phyloP scores from a whole-genome alignment of 2,888 invertebrate genomes.

The Carabus problematicus region DNA sequence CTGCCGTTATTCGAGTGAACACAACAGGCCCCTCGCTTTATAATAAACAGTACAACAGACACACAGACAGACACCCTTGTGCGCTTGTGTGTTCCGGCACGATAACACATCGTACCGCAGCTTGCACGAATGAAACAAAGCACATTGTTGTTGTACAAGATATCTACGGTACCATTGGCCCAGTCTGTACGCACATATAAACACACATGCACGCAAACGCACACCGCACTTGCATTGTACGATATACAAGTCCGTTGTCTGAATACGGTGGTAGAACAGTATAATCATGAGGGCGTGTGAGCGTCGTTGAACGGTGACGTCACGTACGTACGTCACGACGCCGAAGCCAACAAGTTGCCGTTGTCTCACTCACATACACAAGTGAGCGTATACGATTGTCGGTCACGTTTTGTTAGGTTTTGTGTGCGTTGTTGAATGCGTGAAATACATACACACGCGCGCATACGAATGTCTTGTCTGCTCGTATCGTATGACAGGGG shows the following conservation, averaged over 20 bases:
- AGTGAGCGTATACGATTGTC: not conserved
- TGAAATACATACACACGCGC: too few relatives aligned
- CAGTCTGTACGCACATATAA: too few relatives aligned
- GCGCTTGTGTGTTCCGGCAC: constrained; percentile 5
- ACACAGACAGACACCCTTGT: too few relatives aligned
- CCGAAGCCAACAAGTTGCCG: constrained; percentile 16
- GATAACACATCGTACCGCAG: not conserved
- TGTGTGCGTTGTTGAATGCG: constrained; percentile 1
- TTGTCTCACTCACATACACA: not conserved
- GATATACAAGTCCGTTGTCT: too few relatives aligned
- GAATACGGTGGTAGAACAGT: too few relatives aligned
- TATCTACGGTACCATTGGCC: too few relatives aligned
- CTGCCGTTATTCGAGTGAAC: too few relatives aligned
- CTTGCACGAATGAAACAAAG: not conserved
- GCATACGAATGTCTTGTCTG: not conserved
- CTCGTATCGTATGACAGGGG: not conserved
- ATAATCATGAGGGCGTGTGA: not conserved
- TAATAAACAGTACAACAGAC: too few relatives aligned
- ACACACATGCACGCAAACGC: too few relatives aligned
- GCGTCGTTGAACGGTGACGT: constrained; percentile 9
- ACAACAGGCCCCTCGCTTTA: too few relatives aligned
- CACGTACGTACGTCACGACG: not conserved
- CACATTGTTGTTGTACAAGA: constrained; percentile 2
- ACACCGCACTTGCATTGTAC: too few relatives aligned
- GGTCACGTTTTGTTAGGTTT: constrained; percentile 7